A percentile compares a stretch with the other conserved stretches of the same genome.
These are phyloP conservation scores for Agrochola lychnidis DNA, from an alignment of 2,888 invertebrate species.

Conservation along the genomic window DNA sequence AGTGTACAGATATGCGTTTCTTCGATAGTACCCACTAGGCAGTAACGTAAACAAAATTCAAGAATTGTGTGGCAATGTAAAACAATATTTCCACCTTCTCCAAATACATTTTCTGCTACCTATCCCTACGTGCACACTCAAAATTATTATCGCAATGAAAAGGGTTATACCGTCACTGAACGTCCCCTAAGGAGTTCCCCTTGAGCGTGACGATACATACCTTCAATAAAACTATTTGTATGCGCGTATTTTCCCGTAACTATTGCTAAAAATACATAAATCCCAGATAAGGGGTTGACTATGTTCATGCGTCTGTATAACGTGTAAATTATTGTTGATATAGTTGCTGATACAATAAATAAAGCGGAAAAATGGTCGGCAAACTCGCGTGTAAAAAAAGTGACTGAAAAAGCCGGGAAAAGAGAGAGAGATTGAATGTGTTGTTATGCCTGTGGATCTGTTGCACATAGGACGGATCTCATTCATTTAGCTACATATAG, in stretches of 20 bases:
- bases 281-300: slow-evolving; percentile 48
- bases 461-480: background rate
- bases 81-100: background rate
- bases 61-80: no score
- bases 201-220: slow-evolving; percentile 26
- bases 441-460: slow-evolving; percentile 3
- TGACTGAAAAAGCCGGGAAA: slow-evolving; percentile 6
- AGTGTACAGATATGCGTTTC: no score
- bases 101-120: slow-evolving; percentile 20
- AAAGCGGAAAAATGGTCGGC: slow-evolving; percentile 31
- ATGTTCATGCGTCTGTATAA: slow-evolving; percentile 38
- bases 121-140: slow-evolving; percentile 4
- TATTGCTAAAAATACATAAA: slow-evolving; percentile 48
- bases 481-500: no score
- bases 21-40: no score
- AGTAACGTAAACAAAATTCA: background rate
- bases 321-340: slow-evolving; percentile 54
- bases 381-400: slow-evolving; percentile 35
- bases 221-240: slow-evolving; percentile 33
- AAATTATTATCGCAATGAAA: slow-evolving; percentile 43
- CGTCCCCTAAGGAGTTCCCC: slow-evolving; percentile 35
- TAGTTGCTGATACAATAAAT: slow-evolving; percentile 52
- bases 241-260: slow-evolving; percentile 17
- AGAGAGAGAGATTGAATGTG: slow-evolving; percentile 3
- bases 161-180: slow-evolving; percentile 16